Evolutionary conservation across 2,888 invertebrate species (phyloP), one percentile per base, ranked within the genome.

Genomic region (Alitta virens): DNA sequence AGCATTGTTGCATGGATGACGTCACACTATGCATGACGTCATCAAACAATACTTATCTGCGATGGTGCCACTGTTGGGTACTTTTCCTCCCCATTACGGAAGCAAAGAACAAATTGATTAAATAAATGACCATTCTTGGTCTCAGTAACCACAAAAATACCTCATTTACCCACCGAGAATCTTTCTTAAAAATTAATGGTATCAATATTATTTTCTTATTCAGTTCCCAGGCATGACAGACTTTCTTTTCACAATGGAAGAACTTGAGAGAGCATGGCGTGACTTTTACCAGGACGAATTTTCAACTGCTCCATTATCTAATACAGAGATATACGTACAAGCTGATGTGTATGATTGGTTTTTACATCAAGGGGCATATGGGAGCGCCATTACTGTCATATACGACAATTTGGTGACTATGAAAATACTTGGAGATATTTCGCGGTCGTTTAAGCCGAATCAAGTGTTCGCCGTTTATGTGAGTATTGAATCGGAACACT

Each of bases 381-480:
- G 96, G 0, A 92, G 89, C 84, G 90, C 94, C 16, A 89, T 90
- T 63, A 91, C 94, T 0, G 85, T 94, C 70, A 88, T 97, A 56
- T 94, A 89, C 79, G 93, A 94, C 83, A 92, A 94, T 0, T 91
- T 91, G 7, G 86, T 94, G 7, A 87, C 88, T 59, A 86, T 96
- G 1, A 86, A 88, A 42, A 93, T 96, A 82, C 85, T 96, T 1
- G 97, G 96, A 0, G 93, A 92, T 38, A 87, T 90, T 0, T 92
- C 96, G 7, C 93, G 96, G 82, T 90, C 97, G 18, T 96, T 96
- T 83, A 97, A 96, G 81, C 96, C 97, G 0, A 87, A 91, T 9
- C 94, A 96, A 91, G 92, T 94, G 0, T 90, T 94, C 74, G 89
- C 89, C 66, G 86, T 89, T 54, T 92, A 92, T 80, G 91, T 91